Base-by-base conservation (phyloP, 2,888 invertebrate genomes). In the Melanostoma mellinum region DNA sequence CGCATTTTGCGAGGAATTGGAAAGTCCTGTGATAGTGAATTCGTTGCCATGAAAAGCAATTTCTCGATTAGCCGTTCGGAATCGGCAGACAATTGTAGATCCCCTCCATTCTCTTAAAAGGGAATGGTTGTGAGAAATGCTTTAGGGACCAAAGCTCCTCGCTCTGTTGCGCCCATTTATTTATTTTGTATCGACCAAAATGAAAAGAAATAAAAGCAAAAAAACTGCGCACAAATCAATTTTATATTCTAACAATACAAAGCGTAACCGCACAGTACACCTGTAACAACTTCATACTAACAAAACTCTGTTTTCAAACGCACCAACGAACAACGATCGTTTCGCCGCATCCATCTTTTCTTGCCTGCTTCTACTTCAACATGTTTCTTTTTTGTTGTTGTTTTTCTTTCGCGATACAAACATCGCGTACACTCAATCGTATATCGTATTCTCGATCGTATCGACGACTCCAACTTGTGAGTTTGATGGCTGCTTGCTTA, bases 401-500 rank as follows among this genome's bases (percentile, higher is more conserved):
- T 20, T 38, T 42, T 56, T 42, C 50, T 73, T 67, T 55, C 53
- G 52, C 63, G 52, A 71, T 61, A 53, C 77, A 77, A 65, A 71
- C 69, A 69, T 58, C 56, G 40, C 38, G 63, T 73, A 58, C 63
- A 48, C 20, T 20, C 20, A 1, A 20, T 20, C 20, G 20, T 20
- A 20, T 20, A 20, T 20, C 20, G 20, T 20, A 20, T 20, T 20
- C 20, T 20, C 20, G 20, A 50, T 63, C 32, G 48, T 50, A 63
- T 20, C 6, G 32, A 50, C 50, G 50, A 58, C 32, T 61, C 40
- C 30, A 10, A 46, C 6, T 8, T 60, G 32, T 65, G 65, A 73
- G 61, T 82, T 77, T 77, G 77, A 73, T 55, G 63, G 32, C 63
- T 58, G 63, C 20, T 67, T 36, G 77, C 56, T 63, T 44, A 42